These are phyloP conservation scores for Remorina albescens DNA, from an alignment of 2,797 vertebrate species.

Conservation along the genomic window DNA sequence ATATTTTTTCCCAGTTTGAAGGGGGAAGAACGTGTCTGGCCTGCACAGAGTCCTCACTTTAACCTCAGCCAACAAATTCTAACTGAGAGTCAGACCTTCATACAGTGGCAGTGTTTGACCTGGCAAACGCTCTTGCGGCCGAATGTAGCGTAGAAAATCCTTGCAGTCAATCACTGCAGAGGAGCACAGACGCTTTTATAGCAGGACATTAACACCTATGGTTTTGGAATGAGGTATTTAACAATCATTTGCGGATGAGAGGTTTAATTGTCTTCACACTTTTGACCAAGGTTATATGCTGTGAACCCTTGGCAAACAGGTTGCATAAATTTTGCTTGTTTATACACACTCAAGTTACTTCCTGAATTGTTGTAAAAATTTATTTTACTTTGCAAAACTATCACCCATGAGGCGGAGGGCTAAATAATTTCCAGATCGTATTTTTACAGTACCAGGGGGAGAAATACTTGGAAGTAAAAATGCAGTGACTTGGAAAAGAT, in stretches of 20 bases:
- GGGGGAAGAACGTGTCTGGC: neutral
- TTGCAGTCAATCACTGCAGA: neutral
- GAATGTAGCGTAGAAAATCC: slow-evolving; percentile 1
- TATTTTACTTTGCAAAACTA: neutral
- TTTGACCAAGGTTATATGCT: neutral
- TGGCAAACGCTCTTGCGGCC: neutral
- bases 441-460: slow-evolving; percentile 19
- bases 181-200: neutral
- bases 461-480: slow-evolving; percentile 20
- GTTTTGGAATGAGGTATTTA: neutral
- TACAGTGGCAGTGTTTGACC: neutral
- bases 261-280: neutral
- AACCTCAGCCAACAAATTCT: neutral
- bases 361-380: neutral
- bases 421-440: slow-evolving; percentile 38
- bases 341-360: neutral
- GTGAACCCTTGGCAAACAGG: neutral
- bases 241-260: neutral
- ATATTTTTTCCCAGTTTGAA: neutral
- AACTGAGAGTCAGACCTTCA: neutral
- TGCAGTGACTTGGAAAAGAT: slow-evolving; percentile 33
- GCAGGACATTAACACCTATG: neutral
- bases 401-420: neutral
- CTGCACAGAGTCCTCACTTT: neutral
- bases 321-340: slow-evolving; percentile 14